Evolutionary conservation across 92 coral and sea anemone genomes (phyloP).

Genomic region (Porites cylindrica): DNA sequence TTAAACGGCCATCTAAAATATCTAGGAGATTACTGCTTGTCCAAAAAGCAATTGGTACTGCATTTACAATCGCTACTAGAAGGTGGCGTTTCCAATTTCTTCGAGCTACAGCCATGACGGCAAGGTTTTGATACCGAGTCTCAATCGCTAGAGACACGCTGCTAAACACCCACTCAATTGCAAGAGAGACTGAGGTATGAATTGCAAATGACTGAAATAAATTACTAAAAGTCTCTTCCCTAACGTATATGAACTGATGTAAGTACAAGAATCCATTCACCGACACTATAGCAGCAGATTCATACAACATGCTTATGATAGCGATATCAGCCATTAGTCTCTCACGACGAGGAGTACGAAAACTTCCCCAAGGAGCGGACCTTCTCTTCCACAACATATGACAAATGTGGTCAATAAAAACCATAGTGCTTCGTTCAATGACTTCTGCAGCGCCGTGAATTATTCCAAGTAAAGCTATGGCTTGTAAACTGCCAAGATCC

Average conservation of each 20-base stretch:
- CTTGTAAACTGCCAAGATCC: conserved; percentile 8
- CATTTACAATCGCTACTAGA: background rate
- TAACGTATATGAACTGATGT: background rate
- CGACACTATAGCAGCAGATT: conserved; percentile 28
- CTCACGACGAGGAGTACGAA: conserved; percentile 56
- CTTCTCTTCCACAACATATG: background rate
- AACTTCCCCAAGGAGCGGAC: conserved; percentile 46
- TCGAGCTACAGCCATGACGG: background rate
- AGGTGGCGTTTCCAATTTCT: background rate
- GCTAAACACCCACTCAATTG: background rate
- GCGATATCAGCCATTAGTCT: conserved; percentile 52
- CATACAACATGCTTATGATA: conserved; percentile 34
- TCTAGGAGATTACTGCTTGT: background rate
- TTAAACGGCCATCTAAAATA: background rate
- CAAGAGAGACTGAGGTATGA: background rate
- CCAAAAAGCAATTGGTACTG: background rate
- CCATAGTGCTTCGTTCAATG: conserved; percentile 37
- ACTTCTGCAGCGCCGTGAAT: conserved; percentile 33
- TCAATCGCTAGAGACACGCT: conserved; percentile 8
- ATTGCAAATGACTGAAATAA: background rate
- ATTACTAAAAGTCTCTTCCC: background rate
- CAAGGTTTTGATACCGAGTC: background rate
- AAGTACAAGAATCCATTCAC: background rate
- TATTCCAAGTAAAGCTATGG: conserved; percentile 19
- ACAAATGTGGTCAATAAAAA: conserved; percentile 16